phyloP scores from a whole-genome alignment of 1,140 invertebrate species.

The Batillaria attramentaria region DNA sequence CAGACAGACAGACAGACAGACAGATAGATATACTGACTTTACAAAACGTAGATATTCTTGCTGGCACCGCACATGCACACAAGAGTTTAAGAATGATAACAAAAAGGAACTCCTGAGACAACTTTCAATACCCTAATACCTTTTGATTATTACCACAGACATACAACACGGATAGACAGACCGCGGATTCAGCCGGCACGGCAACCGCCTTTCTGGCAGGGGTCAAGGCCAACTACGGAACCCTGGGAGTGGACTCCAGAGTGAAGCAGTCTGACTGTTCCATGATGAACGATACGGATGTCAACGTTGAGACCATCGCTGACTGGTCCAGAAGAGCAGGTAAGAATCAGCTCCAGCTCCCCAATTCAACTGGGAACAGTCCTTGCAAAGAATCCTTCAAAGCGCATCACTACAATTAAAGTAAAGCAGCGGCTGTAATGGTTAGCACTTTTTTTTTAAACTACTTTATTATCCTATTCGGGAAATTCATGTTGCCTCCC shows the following conservation, averaged over 20 bases:
- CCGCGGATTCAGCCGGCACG: constrained; percentile 90
- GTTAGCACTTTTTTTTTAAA: too few relatives aligned
- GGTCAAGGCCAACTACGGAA: constrained; percentile 87
- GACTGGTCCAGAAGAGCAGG: not conserved
- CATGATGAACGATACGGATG: not conserved
- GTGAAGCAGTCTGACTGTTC: constrained; percentile 54
- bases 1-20: too few relatives aligned
- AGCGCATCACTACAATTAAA: not conserved
- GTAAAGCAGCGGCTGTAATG: too few relatives aligned
- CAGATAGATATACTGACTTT: too few relatives aligned
- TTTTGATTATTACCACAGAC: constrained; percentile 80
- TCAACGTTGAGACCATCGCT: not conserved
- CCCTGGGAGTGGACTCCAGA: constrained; percentile 82
- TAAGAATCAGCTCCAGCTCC: not conserved
- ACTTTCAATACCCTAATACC: too few relatives aligned
- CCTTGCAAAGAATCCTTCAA: not conserved
- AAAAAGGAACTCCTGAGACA: too few relatives aligned
- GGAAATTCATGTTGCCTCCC: too few relatives aligned
- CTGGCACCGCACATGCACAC: too few relatives aligned
- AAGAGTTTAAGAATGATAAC: too few relatives aligned
- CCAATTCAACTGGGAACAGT: not conserved
- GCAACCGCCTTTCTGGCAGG: constrained; percentile 90
- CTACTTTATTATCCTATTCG: too few relatives aligned
- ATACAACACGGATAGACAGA: constrained; percentile 89
- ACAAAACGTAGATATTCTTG: too few relatives aligned